Evolutionary conservation across 2,113 vertebrate species (phyloP).

Genomic region (Tonatia bakeri): DNA sequence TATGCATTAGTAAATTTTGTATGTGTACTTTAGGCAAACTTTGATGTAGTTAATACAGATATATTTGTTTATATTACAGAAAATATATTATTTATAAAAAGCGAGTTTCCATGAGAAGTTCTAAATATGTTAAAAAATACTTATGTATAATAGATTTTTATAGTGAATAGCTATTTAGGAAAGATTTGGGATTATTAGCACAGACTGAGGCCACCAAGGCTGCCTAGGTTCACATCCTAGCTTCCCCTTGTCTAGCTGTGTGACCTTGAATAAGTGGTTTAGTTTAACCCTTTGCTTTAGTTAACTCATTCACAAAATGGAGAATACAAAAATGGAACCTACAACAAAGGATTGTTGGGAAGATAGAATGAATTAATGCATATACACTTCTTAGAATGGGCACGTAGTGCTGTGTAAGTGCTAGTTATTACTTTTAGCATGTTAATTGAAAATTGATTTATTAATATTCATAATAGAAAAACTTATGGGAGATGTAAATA

Average conservation of each 20-base stretch:
- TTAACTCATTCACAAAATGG: background rate
- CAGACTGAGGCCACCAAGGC: background rate
- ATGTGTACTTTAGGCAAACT: background rate
- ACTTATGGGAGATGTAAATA: conserved; percentile 32
- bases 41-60: background rate
- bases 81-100: background rate
- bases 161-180: background rate
- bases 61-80: conserved; percentile 25
- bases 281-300: background rate
- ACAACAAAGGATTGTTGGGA: background rate
- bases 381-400: background rate
- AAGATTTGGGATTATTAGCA: background rate
- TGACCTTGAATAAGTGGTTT: background rate
- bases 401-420: background rate
- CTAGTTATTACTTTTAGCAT: conserved; percentile 24
- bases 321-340: conserved; percentile 5
- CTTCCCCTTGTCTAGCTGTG: background rate
- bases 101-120: background rate
- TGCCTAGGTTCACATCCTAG: background rate
- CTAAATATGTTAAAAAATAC: background rate
- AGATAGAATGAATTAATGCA: background rate
- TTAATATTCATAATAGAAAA: conserved; percentile 34
- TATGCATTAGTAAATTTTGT: background rate
- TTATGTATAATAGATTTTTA: conserved; percentile 21
- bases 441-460: conserved; percentile 23